Conservation (phyloP, 2,797 vertebrate species). For the Esox masquinongy region DNA sequence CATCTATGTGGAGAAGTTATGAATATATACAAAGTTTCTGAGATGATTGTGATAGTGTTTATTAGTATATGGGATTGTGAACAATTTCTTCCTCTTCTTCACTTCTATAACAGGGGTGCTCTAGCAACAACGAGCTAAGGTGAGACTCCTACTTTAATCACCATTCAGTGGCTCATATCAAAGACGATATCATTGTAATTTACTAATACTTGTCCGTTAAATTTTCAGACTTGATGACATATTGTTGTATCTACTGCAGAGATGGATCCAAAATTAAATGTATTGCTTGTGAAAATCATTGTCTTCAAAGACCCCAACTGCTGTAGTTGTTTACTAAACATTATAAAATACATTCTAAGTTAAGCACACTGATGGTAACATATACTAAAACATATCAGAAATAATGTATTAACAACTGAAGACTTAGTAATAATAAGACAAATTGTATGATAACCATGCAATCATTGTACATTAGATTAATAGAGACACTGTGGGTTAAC, state of each 20-base stretch:
- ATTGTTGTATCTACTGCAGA: not conserved
- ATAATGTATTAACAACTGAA: not conserved
- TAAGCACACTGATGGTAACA: not conserved
- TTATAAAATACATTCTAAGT: not conserved
- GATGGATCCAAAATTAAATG: not conserved
- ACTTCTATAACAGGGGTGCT: conserved; percentile 28
- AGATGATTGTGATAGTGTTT: not conserved
- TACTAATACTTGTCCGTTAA: not conserved
- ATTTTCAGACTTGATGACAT: not conserved
- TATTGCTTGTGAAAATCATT: not conserved
- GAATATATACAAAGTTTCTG: not conserved
- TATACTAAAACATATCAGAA: not conserved
- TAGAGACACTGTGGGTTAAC: not conserved
- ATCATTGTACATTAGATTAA: not conserved
- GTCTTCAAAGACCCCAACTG: not conserved
- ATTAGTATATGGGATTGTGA: not conserved
- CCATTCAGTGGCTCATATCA: not conserved
- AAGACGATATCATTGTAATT: not conserved
- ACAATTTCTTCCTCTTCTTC: not conserved
- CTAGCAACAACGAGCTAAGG: conserved; percentile 40
- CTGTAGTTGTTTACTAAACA: not conserved
- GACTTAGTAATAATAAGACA: not conserved
- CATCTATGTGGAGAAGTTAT: not conserved
- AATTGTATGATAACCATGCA: not conserved
- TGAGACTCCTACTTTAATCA: not conserved